These are phyloP conservation scores for Karalla daura DNA, from an alignment of 2,797 vertebrate genomes.

Conservation along the genomic window DNA sequence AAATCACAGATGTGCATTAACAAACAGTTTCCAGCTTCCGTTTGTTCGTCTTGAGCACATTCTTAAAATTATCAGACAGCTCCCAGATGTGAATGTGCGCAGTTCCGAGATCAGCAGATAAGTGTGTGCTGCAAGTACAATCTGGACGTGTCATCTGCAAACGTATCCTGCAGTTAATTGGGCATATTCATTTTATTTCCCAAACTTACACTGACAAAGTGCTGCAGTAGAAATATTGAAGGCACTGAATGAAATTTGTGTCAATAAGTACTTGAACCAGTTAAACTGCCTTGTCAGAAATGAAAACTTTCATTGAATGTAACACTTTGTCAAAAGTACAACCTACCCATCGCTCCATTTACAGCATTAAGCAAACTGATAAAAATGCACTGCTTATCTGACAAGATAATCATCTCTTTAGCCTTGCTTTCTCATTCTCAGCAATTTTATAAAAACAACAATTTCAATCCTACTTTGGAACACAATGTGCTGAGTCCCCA, in stretches of 20 bases:
- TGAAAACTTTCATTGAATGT: neutral
- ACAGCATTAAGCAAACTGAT: neutral
- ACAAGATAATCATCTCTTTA: neutral
- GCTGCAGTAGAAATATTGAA: constrained; percentile 9
- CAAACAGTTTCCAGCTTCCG: constrained; percentile 53
- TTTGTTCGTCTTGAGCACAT: constrained; percentile 53
- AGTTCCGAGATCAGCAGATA: constrained; percentile 50
- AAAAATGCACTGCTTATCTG: neutral
- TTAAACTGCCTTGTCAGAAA: neutral
- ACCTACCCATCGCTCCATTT: neutral
- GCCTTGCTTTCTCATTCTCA: constrained; percentile 5
- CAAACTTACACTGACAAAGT: constrained; percentile 1
- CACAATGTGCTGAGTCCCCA: neutral
- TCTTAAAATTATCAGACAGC: constrained; percentile 55
- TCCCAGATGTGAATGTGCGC: constrained; percentile 54
- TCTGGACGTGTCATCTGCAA: constrained; percentile 25
- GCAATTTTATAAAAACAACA: neutral
- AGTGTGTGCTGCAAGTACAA: constrained; percentile 25
- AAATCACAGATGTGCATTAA: constrained; percentile 57
- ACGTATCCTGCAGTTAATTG: constrained; percentile 20
- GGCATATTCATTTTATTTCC: constrained; percentile 19
- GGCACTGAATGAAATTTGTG: neutral
- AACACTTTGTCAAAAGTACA: neutral
- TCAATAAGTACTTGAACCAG: neutral
- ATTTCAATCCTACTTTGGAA: neutral